Evolutionary conservation across 2,113 vertebrate species (phyloP).

Genomic region (Oncorhynchus clarkii): DNA sequence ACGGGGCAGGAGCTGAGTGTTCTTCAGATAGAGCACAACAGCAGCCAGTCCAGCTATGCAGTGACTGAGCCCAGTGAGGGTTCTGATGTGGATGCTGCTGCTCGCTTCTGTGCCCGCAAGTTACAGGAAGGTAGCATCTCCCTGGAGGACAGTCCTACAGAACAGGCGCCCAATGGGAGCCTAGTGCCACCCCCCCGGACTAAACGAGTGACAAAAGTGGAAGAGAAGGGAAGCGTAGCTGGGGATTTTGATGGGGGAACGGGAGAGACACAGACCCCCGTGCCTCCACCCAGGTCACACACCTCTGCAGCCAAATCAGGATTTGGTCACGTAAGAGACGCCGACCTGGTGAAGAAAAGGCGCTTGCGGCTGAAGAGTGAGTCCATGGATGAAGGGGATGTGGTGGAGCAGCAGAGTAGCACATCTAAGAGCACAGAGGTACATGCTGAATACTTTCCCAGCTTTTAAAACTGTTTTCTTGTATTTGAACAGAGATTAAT

Average conservation of each 20-base stretch:
- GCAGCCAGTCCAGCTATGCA: constrained; percentile 77
- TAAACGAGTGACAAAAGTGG: constrained; percentile 55
- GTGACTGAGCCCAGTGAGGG: constrained; percentile 46
- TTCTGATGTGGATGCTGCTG: constrained; percentile 50
- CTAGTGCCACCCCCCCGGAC: constrained; percentile 66
- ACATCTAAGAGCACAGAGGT: not conserved
- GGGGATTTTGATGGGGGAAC: constrained; percentile 1
- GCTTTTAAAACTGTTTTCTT: too few species aligned
- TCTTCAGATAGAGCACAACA: constrained; percentile 80
- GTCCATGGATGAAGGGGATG: constrained; percentile 59
- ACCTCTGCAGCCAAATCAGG: constrained; percentile 53
- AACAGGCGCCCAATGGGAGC: constrained; percentile 16
- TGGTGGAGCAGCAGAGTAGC: not conserved
- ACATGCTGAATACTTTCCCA: too few species aligned
- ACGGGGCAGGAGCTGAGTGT: constrained; percentile 85
- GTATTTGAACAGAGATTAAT: too few species aligned
- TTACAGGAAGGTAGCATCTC: constrained; percentile 65
- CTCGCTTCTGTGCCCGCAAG: constrained; percentile 67
- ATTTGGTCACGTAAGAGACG: constrained; percentile 72
- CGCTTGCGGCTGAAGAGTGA: constrained; percentile 66
- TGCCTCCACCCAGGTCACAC: constrained; percentile 71
- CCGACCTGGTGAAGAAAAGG: constrained; percentile 74
- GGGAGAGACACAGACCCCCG: constrained; percentile 51
- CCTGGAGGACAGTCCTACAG: constrained; percentile 51
- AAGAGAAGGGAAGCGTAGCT: constrained; percentile 25